Evolutionary conservation across 2,797 vertebrate species (phyloP).

Genomic region (Sardinella longiceps): DNA sequence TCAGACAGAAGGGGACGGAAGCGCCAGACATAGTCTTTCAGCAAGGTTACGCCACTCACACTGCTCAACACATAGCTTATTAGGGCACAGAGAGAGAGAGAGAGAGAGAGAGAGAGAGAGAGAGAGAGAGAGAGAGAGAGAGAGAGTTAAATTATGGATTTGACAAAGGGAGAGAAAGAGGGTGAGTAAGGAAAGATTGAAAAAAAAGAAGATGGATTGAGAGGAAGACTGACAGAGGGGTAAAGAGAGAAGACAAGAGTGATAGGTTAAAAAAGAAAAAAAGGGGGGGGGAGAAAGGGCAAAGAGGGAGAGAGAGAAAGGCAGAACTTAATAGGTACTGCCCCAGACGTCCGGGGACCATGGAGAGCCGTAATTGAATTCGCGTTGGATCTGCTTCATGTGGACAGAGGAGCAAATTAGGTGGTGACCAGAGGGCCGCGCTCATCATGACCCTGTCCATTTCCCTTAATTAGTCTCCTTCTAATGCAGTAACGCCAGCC

Average conservation of each 20-base stretch:
- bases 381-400: background rate
- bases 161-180: background rate
- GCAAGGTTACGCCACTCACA: background rate
- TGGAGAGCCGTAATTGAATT: conserved; percentile 10
- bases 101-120: background rate
- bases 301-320: background rate
- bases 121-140: background rate
- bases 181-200: background rate
- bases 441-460: background rate
- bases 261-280: background rate
- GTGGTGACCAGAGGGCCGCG: background rate
- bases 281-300: background rate
- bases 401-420: background rate
- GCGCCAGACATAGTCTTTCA: background rate
- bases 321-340: background rate
- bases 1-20: background rate
- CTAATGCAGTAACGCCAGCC: background rate
- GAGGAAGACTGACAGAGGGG: background rate
- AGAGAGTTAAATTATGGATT: too few species aligned
- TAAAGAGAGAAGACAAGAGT: background rate
- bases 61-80: background rate
- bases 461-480: conserved; percentile 3
- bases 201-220: background rate
- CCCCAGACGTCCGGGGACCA: background rate
- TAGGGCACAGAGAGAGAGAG: background rate